A percentile compares a stretch with the other conserved stretches of the same genome.
Evolutionary conservation across 2,797 vertebrate genomes (phyloP).

Genomic region (Merluccius polli): DNA sequence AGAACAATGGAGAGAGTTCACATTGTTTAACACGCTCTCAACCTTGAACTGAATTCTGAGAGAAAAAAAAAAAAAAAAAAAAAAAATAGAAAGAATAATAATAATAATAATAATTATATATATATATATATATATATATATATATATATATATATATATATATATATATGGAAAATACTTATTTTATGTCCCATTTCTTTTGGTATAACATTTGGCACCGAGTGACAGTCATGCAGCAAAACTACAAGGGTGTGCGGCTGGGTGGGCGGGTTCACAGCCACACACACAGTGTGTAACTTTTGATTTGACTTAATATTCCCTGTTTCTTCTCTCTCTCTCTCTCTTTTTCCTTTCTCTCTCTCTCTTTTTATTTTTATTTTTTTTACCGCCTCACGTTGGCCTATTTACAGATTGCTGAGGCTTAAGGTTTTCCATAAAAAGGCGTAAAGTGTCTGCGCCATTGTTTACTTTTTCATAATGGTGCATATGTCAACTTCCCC

Average conservation of each 20-base stretch:
- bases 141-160: no score
- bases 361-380: conserved; percentile 50
- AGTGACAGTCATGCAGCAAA: conserved; percentile 13
- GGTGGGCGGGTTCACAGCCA: background rate
- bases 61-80: background rate
- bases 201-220: conserved; percentile 20
- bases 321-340: background rate
- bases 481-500: conserved; percentile 69
- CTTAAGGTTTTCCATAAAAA: conserved; percentile 52
- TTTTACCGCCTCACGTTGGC: conserved; percentile 43
- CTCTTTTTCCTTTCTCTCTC: conserved; percentile 17
- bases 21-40: conserved; percentile 26
- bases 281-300: conserved; percentile 38
- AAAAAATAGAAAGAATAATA: no score
- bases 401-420: conserved; percentile 63
- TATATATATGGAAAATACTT: conserved; percentile 14
- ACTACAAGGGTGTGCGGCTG: background rate
- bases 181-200: conserved; percentile 26
- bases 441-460: conserved; percentile 52
- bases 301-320: conserved; percentile 38
- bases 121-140: no score
- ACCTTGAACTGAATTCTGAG: conserved; percentile 28
- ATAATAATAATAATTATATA: no score
- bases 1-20: conserved; percentile 13
- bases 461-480: conserved; percentile 71